Evolutionary conservation across 2,113 vertebrate species (phyloP), one percentile per base, ranked within the genome.

Genomic region (Serinus canaria): DNA sequence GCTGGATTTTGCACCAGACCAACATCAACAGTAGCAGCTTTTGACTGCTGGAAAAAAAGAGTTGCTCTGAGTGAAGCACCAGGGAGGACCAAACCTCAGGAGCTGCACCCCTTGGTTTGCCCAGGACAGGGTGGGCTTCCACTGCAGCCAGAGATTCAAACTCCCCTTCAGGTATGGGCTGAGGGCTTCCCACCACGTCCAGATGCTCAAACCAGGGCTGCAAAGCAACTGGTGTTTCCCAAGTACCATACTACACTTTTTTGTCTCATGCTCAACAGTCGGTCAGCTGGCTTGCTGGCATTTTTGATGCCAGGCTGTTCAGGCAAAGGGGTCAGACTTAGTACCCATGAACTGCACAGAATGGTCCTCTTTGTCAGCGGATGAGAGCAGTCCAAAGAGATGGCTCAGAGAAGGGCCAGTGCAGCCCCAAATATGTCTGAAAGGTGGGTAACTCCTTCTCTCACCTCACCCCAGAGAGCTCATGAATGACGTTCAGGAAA

Each of bases 191-290:
- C 24, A 31, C 27, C 1, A 0, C 18, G 16, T 21, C 70, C 33
- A 30, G 63, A 73, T 6, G 1, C 20, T 81, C 60, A 82, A 78
- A 84, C 7, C 25, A 75, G 64, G 20, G 47, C 56, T 87, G 58
- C 31, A 49, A 37, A 47, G 39, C 23, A 79, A 21, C 1, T 66
- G n/a, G 8, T 10, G 2, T 8, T 37, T 49, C 55, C 83, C 58
- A 2, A 0, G 1, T 46, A 43, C 30, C 2, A 0, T 37, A 58
- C 35, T 21, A 28, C 3, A 7, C 0, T 0, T 11, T 37, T 59
- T 39, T 53, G 30, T 60, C 41, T 64, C 33, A 17, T 9, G 18
- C 3, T 35, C 46, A 62, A 19, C 15, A 58, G 41, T 41, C 13
- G 15, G 11, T 46, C 58, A 53, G 31, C 35, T 46, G 49, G 50